phyloP scores from a whole-genome alignment of 2,113 vertebrate genomes.

The Calyptomena viridis region DNA sequence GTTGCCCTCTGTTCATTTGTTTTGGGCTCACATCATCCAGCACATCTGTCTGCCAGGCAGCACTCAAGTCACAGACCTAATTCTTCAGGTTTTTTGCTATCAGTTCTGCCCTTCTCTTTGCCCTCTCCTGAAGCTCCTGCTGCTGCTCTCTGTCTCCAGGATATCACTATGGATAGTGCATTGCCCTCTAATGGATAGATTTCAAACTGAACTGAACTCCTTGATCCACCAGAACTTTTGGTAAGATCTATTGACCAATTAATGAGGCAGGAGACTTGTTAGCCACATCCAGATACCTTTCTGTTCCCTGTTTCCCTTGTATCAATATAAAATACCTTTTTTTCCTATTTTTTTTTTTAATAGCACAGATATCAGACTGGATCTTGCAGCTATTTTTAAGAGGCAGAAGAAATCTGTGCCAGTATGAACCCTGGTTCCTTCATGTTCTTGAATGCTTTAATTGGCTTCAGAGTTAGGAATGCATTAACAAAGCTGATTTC shows the following conservation, averaged over 20 bases:
- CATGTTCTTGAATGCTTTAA: slow-evolving; percentile 31
- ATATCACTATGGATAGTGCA: not conserved
- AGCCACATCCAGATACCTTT: not conserved
- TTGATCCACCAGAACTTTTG: not conserved
- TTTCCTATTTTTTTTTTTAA: not conserved
- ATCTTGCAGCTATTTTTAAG: slow-evolving; percentile 19
- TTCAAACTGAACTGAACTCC: slow-evolving; percentile 14
- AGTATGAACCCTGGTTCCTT: not conserved
- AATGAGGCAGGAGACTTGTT: not conserved
- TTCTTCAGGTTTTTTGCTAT: not conserved
- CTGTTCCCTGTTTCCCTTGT: not conserved
- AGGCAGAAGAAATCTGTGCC: slow-evolving; percentile 13
- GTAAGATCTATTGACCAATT: not conserved
- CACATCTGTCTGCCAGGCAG: not conserved
- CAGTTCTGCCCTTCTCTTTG: not conserved
- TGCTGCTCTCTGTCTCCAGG: not conserved
- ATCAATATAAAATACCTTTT: not conserved
- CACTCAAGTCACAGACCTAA: not conserved
- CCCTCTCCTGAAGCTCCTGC: not conserved
- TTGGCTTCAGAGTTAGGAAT: slow-evolving; percentile 47
- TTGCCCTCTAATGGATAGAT: slow-evolving; percentile 55
- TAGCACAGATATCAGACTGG: not conserved
- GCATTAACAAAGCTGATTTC: slow-evolving; percentile 54
- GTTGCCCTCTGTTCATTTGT: rapidly evolving
- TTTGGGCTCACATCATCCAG: not conserved